Percentiles rank a stretch among this genome's conserved stretches.
Conservation (phyloP, 2,797 vertebrate genomes). For the Sebastes glaucus region DNA sequence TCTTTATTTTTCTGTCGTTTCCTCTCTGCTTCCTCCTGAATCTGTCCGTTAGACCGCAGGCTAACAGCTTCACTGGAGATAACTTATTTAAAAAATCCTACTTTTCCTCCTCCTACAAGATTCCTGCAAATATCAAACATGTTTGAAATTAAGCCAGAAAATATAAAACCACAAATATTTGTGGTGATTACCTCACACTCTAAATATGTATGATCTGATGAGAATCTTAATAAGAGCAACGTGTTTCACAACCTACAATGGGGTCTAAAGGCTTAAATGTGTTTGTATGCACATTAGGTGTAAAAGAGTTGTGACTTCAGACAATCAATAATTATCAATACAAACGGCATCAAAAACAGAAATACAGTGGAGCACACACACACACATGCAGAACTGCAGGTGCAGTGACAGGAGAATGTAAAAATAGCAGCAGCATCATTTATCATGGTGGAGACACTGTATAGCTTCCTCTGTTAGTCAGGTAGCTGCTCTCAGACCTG, state of each 20-base stretch:
- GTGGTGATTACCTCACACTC: too few relatives aligned
- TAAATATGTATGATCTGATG: too few relatives aligned
- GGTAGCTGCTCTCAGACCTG: neutral
- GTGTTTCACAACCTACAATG: too few relatives aligned
- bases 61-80: fast-evolving
- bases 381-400: neutral
- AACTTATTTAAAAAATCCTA: neutral
- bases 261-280: too few relatives aligned
- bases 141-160: neutral
- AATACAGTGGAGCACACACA: neutral
- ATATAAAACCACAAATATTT: too few relatives aligned
- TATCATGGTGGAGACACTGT: neutral
- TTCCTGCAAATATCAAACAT: neutral
- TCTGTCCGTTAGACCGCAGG: neutral
- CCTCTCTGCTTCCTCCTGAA: neutral
- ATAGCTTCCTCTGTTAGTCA: constrained; percentile 1
- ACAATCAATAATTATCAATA: neutral
- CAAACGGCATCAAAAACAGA: neutral
- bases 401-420: constrained; percentile 5
- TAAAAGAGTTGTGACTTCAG: neutral
- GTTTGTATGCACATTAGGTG: neutral
- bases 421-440: constrained; percentile 40
- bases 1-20: neutral
- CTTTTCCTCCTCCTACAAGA: neutral
- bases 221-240: too few relatives aligned